Percentiles rank a stretch among this genome's conserved stretches.
These are phyloP conservation scores for Sinocyclocheilus anshuiensis DNA, from an alignment of 2,113 vertebrate genomes.

Conservation along the genomic window DNA sequence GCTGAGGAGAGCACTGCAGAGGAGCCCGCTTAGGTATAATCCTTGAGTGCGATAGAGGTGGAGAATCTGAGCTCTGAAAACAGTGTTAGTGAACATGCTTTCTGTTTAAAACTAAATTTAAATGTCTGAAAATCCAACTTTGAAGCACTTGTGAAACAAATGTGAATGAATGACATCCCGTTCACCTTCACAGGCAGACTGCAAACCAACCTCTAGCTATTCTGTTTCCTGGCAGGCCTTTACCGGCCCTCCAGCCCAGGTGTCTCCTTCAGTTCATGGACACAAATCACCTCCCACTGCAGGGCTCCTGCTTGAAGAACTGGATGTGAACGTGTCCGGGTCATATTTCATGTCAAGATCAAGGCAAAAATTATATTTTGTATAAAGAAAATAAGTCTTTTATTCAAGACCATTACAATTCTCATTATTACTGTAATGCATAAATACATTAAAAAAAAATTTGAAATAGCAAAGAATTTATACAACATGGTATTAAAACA, in stretches of 20 bases:
- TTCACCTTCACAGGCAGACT: constrained; percentile 32
- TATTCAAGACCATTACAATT: neutral
- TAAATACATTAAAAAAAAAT: neutral
- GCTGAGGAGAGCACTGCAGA: constrained; percentile 76
- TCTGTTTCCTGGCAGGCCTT: constrained; percentile 22
- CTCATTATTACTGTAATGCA: neutral
- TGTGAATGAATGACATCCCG: constrained; percentile 7
- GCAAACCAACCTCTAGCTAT: constrained; percentile 20
- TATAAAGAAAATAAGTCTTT: neutral
- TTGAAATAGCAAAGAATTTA: neutral
- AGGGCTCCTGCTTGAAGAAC: neutral
- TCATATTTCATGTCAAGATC: neutral
- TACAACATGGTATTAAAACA: neutral
- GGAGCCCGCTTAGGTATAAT: constrained; percentile 60
- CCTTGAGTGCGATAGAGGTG: neutral
- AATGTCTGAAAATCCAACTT: neutral
- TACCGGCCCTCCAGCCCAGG: neutral
- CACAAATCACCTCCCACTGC: neutral
- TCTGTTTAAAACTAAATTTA: neutral
- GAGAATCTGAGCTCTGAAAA: constrained; percentile 2
- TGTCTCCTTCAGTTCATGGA: constrained; percentile 27
- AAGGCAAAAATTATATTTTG: neutral
- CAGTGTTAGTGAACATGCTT: neutral
- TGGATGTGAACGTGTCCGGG: neutral
- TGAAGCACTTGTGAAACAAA: neutral